Conservation (phyloP, 2,113 vertebrate species). For the Nannospalax galili region DNA sequence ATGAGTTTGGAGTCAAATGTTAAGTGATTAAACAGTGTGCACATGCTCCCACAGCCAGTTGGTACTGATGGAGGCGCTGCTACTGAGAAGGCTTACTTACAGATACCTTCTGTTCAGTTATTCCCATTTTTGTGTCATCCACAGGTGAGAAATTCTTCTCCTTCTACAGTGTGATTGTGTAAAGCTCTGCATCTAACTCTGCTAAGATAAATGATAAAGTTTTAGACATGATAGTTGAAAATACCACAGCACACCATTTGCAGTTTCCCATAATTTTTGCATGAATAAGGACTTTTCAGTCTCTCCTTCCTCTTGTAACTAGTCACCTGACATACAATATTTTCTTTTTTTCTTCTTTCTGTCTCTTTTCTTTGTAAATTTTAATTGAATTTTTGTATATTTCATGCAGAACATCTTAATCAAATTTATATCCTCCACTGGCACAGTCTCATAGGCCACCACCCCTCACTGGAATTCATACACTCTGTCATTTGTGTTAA, state of each 20-base stretch:
- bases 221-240: conserved; percentile 50
- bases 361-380: too few species aligned
- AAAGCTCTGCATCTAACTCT: conserved; percentile 47
- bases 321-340: background rate
- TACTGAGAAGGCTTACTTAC: background rate
- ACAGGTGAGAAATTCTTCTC: conserved; percentile 59
- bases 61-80: conserved; percentile 64
- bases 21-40: conserved; percentile 64
- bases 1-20: conserved; percentile 72
- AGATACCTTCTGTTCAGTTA: conserved; percentile 52
- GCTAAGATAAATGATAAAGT: conserved; percentile 49
- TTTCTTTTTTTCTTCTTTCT: too few species aligned
- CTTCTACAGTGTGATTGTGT: background rate
- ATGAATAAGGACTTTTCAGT: conserved; percentile 49
- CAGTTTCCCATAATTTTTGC: conserved; percentile 34
- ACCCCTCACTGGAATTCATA: too few species aligned
- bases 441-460: too few species aligned
- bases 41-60: conserved; percentile 39
- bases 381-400: too few species aligned
- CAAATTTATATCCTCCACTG: too few species aligned
- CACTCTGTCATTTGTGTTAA: too few species aligned
- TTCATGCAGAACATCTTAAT: too few species aligned
- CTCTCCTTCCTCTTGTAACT: conserved; percentile 30
- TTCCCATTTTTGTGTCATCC: background rate
- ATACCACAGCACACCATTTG: background rate